Evolutionary conservation across 2,888 invertebrate species (phyloP).

Genomic region (Pyrrhosoma nymphula): DNA sequence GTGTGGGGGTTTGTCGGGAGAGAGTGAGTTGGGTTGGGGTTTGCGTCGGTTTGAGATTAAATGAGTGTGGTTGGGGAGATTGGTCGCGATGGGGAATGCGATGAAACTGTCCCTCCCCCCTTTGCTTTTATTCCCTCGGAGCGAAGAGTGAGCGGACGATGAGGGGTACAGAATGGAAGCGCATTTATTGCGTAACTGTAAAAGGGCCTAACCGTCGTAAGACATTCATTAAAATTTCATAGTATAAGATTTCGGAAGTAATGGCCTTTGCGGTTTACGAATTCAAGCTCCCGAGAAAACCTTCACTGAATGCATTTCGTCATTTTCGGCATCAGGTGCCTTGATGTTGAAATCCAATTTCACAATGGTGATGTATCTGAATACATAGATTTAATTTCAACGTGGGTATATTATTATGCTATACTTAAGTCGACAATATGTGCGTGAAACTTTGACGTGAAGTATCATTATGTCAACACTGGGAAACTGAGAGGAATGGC

Average conservation of each 20-base stretch:
- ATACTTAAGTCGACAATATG: too few relatives aligned
- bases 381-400: too few relatives aligned
- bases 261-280: background rate
- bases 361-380: too few relatives aligned
- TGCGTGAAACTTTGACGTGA: too few relatives aligned
- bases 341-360: too few relatives aligned
- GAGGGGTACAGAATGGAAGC: background rate
- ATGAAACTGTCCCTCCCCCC: background rate
- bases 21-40: too few relatives aligned
- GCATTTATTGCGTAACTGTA: background rate
- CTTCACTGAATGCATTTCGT: too few relatives aligned
- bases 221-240: slow-evolving; percentile 3
- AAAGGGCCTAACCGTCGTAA: background rate
- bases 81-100: background rate
- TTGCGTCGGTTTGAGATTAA: background rate
- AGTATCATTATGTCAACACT: too few relatives aligned
- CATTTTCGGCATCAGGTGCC: too few relatives aligned
- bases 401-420: too few relatives aligned
- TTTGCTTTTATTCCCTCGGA: background rate
- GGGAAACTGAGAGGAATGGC: too few relatives aligned
- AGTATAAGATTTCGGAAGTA: background rate
- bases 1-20: background rate
- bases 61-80: background rate
- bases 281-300: background rate
- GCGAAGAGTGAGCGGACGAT: background rate